Evolutionary conservation across 1,140 invertebrate genomes (phyloP), one percentile per base, ranked within the genome.

Genomic region (Bombyx mandarina): DNA sequence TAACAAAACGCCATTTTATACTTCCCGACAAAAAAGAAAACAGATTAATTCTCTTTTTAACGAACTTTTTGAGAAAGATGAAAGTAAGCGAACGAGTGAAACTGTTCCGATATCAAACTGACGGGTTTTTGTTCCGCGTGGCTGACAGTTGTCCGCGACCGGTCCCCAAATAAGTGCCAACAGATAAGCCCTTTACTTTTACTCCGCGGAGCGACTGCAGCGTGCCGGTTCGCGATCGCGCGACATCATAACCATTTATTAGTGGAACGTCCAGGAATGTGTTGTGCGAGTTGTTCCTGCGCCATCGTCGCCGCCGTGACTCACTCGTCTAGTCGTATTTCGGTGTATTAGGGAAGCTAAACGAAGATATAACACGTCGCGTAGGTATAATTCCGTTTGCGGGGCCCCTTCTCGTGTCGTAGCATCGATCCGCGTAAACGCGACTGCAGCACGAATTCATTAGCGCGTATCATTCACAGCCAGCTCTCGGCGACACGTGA

Each of bases 1-100:
- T 73, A 75, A 72, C 73, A 63, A 61, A 18, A 69, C 75, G 71
- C 63, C 63, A 76, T 77, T 70, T 67, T 64, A 35, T 35, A 35
- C 26, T 35, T 35, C 26, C 2, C 26, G 26, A 35, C 26, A 35
- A 56, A 56, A 57, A 54, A 43, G 43, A 63, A 52, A 63, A 57
- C 35, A 56, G 43, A 55, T 56, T 35, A 35, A 35, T 58, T 48
- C 43, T 9, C 54, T 56, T 43, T 48, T 35, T 54, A 43, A 51
- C 51, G 46, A 43, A 47, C 54, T 51, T 52, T 44, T 59, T 56
- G 58, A 60, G 48, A 54, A 43, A 54, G 51, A 50, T 47, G 8
- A 10, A 35, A 51, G 50, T 54, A 46, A 45, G 56, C 48, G 35
- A 56, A 57, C 55, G 57, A 7, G 45, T 59, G 52, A 22, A 49